Evolutionary conservation across 92 coral and sea anemone species (phyloP), one percentile per base, ranked within the genome.

Genomic region (Bergia puertoricense): DNA sequence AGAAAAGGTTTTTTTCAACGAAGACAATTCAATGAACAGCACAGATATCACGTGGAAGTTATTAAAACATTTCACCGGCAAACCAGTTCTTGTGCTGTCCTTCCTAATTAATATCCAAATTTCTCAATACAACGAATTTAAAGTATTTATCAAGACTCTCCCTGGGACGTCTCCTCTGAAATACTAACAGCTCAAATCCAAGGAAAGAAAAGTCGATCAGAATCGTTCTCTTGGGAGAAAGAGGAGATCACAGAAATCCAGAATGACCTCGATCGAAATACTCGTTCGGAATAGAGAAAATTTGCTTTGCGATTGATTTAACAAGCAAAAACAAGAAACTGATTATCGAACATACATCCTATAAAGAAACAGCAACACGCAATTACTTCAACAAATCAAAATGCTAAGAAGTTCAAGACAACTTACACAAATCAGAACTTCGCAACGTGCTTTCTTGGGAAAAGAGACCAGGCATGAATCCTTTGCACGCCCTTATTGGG

Each of bases 361-460:
- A 39, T 39, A 62, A 57, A 8, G 10, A 77, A 14, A 51, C n/a
- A 22, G 8, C 18, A 48, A n/a, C 39, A 82, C 54, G 41, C 57
- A 18, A 72, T 62, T 4, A 40, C 76, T 1, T 76, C 23, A 56
- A 3, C 68, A 54, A 54, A 18, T 41, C 77, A 38, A 45, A 51
- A 42, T 20, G 38, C 36, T 4, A 14, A 82, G 73, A 91, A 39
- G 6, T 16, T 41, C 48, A 15, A 44, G 22, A 8, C 38, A 62
- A 68, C 83, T 91, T 85, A 57, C 88, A 82, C 85, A 80, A 44
- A 78, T 73, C 81, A n/a, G 39, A 68, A 76, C 79, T 91, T 77
- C 80, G 80, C 98, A 95, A 93, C 98, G 98, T 95, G 98, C 94
- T 95, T 83, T 62, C 86, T 85, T 30, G 44, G 88, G 91, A 92